Evolutionary conservation across 2,888 invertebrate species (phyloP), one percentile per base, ranked within the genome.

Genomic region (Drosophila paucipuncta): DNA sequence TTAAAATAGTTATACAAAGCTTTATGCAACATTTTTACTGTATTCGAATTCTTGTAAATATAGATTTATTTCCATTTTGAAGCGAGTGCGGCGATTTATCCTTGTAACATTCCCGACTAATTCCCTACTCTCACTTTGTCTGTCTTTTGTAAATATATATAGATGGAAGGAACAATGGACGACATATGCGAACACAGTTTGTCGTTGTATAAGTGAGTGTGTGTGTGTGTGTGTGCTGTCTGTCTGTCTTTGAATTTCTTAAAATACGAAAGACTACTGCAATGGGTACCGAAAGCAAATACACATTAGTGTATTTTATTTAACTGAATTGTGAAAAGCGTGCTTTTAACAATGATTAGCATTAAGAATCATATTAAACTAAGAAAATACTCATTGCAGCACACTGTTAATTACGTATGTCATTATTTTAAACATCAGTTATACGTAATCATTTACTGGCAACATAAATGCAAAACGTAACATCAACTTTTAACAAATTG

Each of bases 121-220:
- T 18, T 18, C 11, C 35, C 13, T 37, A n/a, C 13, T 16, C n/a
- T 28, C 41, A 30, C 35, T 58, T 22, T 53, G 28, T 28, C 16
- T 55, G n/a, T 22, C 9, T 49, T 11, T 9, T 47, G 25, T 47
- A 25, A 16, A 47, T 67, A 37, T 66, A 30, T 68, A 30, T 69
- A 70, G 77, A 80, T 91, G 91, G 91, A 92, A 91, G 91, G 91
- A 91, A 91, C 90, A 80, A 91, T 91, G 91, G 91, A 92, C 92
- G 92, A 90, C 79, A 71, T 72, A 78, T 76, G 62, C 59, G 76
- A 57, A 57, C 37, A 83, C 86, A 80, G 68, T 83, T 50, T 73
- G 82, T 79, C 85, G 82, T 73, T 83, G 79, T 85, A 31, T 84
- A 41, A 28, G 18, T n/a, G 52, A 11, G 30, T n/a, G 28, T 2